A percentile compares a stretch with the other conserved stretches of the same genome.
These are phyloP conservation scores for Galago senegalensis DNA, from an alignment of 2,797 vertebrate species.

Conservation along the genomic window DNA sequence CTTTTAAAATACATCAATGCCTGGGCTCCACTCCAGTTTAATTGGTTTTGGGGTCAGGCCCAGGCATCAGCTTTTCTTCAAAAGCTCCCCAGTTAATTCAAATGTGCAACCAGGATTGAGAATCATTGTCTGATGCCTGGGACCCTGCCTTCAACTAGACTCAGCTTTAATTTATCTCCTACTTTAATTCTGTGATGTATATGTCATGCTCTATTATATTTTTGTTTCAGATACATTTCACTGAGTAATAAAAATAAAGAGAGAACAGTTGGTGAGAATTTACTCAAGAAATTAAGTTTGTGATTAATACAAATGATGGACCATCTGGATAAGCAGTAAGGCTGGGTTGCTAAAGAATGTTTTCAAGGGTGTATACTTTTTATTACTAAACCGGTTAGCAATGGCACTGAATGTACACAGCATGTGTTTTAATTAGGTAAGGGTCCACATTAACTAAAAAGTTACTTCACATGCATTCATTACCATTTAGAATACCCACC, in stretches of 20 bases:
- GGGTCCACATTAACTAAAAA: slow-evolving; percentile 34
- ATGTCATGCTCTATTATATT: slow-evolving; percentile 66
- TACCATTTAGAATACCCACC: neutral
- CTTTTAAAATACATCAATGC: neutral
- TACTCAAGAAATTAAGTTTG: slow-evolving; percentile 84
- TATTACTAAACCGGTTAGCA: slow-evolving; percentile 70
- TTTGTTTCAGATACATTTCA: slow-evolving; percentile 72
- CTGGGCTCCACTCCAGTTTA: neutral
- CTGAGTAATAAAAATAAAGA: slow-evolving; percentile 78
- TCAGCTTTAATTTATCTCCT: slow-evolving; percentile 64
- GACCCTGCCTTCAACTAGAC: slow-evolving; percentile 9
- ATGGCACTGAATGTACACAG: slow-evolving; percentile 39
- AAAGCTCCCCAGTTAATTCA: neutral
- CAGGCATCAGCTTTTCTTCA: neutral
- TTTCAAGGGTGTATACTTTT: slow-evolving; percentile 66
- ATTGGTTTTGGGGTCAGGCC: slow-evolving; percentile 54
- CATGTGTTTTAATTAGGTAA: slow-evolving; percentile 63
- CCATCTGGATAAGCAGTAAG: slow-evolving; percentile 78
- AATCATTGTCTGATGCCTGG: neutral
- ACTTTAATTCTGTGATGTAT: slow-evolving; percentile 58
- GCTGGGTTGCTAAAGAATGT: slow-evolving; percentile 50
- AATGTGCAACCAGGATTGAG: neutral
- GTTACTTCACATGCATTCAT: slow-evolving; percentile 38
- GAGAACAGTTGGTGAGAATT: slow-evolving; percentile 81
- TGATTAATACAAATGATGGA: slow-evolving; percentile 75